Evolutionary conservation across 2,888 invertebrate species (phyloP).

Genomic region (Cenopis cana): DNA sequence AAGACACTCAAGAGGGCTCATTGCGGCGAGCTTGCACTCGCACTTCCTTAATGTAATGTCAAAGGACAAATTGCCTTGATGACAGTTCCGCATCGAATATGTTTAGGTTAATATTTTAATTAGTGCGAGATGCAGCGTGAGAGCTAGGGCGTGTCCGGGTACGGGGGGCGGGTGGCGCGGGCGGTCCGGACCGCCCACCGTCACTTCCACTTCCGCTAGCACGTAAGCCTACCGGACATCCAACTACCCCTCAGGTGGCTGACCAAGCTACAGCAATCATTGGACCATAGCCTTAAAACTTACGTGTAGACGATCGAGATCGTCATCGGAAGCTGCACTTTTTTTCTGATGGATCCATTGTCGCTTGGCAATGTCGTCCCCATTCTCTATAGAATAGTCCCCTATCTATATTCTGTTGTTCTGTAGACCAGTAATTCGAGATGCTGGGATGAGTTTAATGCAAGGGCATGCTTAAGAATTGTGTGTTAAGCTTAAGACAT

Average conservation of each 20-base stretch:
- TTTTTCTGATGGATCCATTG: background rate
- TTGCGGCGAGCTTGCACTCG: background rate
- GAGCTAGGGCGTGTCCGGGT: slow-evolving; percentile 80
- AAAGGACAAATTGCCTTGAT: background rate
- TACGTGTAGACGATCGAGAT: background rate
- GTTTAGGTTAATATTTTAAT: slow-evolving; percentile 62
- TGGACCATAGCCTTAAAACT: slow-evolving; percentile 3
- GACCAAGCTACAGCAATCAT: slow-evolving; percentile 15
- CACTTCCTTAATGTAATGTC: background rate
- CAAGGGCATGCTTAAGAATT: background rate
- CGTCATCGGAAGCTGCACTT: background rate
- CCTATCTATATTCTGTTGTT: slow-evolving; percentile 3
- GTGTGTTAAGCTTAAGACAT: background rate
- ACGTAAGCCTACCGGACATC: slow-evolving; percentile 55
- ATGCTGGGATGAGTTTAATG: background rate
- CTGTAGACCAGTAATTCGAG: background rate
- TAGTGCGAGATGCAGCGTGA: slow-evolving; percentile 69
- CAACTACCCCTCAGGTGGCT: slow-evolving; percentile 51
- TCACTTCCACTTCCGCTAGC: slow-evolving; percentile 80
- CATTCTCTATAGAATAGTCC: slow-evolving; percentile 11
- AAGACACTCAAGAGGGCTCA: slow-evolving; percentile 18
- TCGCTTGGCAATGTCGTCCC: background rate
- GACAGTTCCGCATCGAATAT: slow-evolving; percentile 16
- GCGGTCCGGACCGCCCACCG: slow-evolving; percentile 81
- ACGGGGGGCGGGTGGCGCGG: slow-evolving; percentile 75